Evolutionary conservation across 1,140 invertebrate genomes (phyloP), one percentile per base, ranked within the genome.

Genomic region (Aphelinus certus): DNA sequence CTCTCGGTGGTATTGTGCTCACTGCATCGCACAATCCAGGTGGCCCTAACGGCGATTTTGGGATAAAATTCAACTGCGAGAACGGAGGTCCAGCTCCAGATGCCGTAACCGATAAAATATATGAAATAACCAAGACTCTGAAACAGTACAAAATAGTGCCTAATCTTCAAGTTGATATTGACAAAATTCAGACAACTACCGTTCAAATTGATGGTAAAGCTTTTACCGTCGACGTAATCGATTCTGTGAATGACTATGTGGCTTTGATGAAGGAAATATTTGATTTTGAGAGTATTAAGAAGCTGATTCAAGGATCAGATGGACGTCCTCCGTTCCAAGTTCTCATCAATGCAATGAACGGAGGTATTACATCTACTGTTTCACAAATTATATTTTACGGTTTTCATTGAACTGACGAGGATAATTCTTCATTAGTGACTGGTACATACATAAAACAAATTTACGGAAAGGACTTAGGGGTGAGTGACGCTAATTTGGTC

Each of bases 21-120:
- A 99, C 98, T 42, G 98, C 98, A 1, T 98, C 97, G 65, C 98
- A 99, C 85, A 99, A 99, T 90, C 98, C 98, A 46, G 98, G 98
- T 77, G 98, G 98, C 61, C 95, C 96, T 3, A 91, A 98, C 84
- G 95, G 94, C 78, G 98, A 99, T 88, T 99, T 99, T 88, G 98
- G 98, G 56, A 99, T 99, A 80, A 99, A 99, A 88, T 99, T 96
- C 84, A 99, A 99, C 87, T 96, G 93, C 78, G 90, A 94, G 66
- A 99, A 99, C 89, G 98, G 98, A 79, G 98, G 95, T 2, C 97
- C 98, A 42, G 97, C 98, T 7, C 97, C 97, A 0, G 97, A 98
- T 86, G 87, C 88, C 62, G 92, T 97, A 42, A 99, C 97, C 1
- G 92, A 98, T 82, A 90, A 93, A 75, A 99, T 99, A 77, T 97